These are phyloP conservation scores for Cuniculus paca DNA, from an alignment of 2,797 vertebrate species.

Conservation along the genomic window DNA sequence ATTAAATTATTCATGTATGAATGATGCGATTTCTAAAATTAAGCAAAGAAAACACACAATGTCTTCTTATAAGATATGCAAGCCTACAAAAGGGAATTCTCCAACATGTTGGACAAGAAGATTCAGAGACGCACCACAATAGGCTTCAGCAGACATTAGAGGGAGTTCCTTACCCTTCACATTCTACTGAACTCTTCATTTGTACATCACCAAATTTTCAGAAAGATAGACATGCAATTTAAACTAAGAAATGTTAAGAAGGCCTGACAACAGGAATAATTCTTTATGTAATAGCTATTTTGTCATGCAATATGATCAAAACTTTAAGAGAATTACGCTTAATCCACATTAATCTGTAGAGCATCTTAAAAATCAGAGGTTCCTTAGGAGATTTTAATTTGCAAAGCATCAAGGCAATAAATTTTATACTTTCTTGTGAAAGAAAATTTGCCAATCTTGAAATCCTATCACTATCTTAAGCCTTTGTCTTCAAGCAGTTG, in stretches of 20 bases:
- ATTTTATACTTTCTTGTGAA: not conserved
- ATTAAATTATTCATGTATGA: not conserved
- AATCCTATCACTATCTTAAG: not conserved
- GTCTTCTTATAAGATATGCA: not conserved
- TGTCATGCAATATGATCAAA: not conserved
- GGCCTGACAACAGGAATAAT: not conserved
- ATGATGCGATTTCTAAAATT: not conserved
- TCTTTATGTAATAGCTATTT: not conserved
- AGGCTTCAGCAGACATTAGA: not conserved
- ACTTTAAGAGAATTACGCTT: not conserved
- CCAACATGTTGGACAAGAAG: not conserved
- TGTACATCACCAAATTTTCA: not conserved
- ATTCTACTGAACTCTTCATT: not conserved
- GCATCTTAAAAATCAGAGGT: not conserved
- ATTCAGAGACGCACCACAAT: not conserved
- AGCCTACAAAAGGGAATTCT: not conserved
- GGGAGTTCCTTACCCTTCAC: not conserved
- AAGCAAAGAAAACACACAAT: not conserved
- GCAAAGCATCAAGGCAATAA: not conserved
- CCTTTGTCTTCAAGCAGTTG: not conserved
- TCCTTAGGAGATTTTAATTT: not conserved
- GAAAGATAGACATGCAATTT: not conserved
- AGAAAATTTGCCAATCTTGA: not conserved
- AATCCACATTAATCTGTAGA: not conserved
- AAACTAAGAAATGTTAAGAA: not conserved